A percentile compares a stretch with the other conserved stretches of the same genome.
phyloP scores from a whole-genome alignment of 2,797 vertebrate genomes.

The Crocidura indochinensis region DNA sequence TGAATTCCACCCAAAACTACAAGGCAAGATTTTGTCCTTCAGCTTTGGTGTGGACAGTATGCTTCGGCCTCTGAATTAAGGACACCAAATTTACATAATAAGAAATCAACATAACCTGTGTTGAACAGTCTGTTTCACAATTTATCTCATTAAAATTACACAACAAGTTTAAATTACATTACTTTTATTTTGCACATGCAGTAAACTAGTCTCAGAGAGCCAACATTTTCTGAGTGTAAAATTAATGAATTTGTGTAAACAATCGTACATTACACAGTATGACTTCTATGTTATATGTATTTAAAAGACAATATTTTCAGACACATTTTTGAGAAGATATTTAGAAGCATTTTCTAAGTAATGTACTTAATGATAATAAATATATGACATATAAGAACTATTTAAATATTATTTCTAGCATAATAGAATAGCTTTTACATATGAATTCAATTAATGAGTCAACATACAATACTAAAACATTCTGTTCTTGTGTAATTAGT shows the following conservation, averaged over 20 bases:
- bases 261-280: neutral
- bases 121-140: neutral
- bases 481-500: neutral
- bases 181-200: neutral
- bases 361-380: slow-evolving; percentile 3
- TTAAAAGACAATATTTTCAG: too few relatives aligned
- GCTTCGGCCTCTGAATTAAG: too few relatives aligned
- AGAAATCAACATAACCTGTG: slow-evolving; percentile 1
- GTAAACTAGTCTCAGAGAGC: neutral
- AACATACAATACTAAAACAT: slow-evolving; percentile 6
- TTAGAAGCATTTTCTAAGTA: slow-evolving; percentile 24
- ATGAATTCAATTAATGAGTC: neutral
- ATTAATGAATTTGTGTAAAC: neutral
- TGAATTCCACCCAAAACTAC: too few relatives aligned
- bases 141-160: slow-evolving; percentile 30
- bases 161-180: neutral
- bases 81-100: neutral
- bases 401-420: too few relatives aligned
- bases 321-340: neutral
- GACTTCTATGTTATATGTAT: neutral
- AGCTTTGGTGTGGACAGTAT: too few relatives aligned
- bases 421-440: neutral
- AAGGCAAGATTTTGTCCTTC: too few relatives aligned
- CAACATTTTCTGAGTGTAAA: neutral
- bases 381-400: neutral